Evolutionary conservation across 2,888 invertebrate species (phyloP).

Genomic region (Sminthurinus aureus): DNA sequence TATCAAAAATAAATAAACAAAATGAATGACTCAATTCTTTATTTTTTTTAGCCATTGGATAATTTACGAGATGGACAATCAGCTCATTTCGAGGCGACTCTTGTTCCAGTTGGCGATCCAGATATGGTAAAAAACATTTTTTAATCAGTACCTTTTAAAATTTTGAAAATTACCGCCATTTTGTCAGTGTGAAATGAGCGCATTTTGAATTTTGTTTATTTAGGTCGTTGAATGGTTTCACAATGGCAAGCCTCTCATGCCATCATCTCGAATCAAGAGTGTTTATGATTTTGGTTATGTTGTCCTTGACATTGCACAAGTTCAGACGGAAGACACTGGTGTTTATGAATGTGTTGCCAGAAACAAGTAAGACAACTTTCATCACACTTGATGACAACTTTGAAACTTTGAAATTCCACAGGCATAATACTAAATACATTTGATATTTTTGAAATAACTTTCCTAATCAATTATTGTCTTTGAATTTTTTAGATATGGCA

Average conservation of each 20-base stretch:
- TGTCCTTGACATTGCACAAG: slow-evolving; percentile 83
- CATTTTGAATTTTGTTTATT: too few relatives aligned
- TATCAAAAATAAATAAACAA: not conserved
- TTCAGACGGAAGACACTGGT: slow-evolving; percentile 66
- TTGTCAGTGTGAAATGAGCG: not conserved
- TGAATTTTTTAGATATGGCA: slow-evolving; percentile 70
- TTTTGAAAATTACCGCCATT: too few relatives aligned
- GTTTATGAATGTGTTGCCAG: slow-evolving; percentile 92
- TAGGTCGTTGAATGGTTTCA: slow-evolving; percentile 74
- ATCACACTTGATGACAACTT: too few relatives aligned
- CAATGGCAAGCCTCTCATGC: slow-evolving; percentile 87
- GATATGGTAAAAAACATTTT: slow-evolving; percentile 69
- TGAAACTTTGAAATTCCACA: too few relatives aligned
- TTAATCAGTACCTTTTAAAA: too few relatives aligned
- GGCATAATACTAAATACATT: too few relatives aligned
- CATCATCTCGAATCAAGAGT: slow-evolving; percentile 89
- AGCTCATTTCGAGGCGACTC: slow-evolving; percentile 93
- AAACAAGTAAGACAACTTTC: slow-evolving; percentile 75
- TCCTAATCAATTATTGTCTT: too few relatives aligned
- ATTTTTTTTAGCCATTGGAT: slow-evolving; percentile 76
- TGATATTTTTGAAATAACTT: too few relatives aligned
- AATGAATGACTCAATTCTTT: slow-evolving; percentile 2
- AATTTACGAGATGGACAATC: slow-evolving; percentile 91
- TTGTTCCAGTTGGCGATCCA: slow-evolving; percentile 93
- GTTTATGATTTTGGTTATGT: slow-evolving; percentile 96